Base-by-base conservation (phyloP, 2,888 invertebrate genomes). In the Epicampocera succincta region DNA sequence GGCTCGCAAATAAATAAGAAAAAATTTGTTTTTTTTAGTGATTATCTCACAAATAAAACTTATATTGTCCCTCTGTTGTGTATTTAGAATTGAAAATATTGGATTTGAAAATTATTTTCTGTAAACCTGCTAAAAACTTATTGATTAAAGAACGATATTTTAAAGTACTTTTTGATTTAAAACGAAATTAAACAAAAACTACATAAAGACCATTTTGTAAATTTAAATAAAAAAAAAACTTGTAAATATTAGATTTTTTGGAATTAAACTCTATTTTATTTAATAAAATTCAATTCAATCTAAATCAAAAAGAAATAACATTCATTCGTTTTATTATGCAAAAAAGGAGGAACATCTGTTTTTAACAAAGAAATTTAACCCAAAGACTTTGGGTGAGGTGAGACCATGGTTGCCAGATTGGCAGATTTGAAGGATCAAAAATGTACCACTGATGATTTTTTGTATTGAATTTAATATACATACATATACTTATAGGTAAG, bases 181-280 rank as follows among this genome's bases (percentile, higher is more conserved):
- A 40, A 48, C 29, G 71, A 63, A 66, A 68, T 42, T 42, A 54
- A 60, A n/a, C 6, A 17, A 17, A 40, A 72, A 25, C 48, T 63
- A 29, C 48, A 40, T 46, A 63, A 5, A 68, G 44, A 40, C 52
- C 17, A 69, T 74, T 66, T 80, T 44, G 15, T 40, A 60, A 42
- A 42, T 54, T 48, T 13, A 54, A 58, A 38, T 2, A 61, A 44
- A 17, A 44, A 66, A 52, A 52, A 46, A 68, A 48, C 63, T 50
- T 80, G 76, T 80, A 71, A 80, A 73, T 77, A 80, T 58, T 68
- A 77, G 73, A 76, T 56, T 73, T 81, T 77, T 80, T 81, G 73
- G 56, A 11, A 82, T 71, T 82, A 65, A 65, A 75, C 71, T 42
- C 76, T 77, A 80, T 44, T 61, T 80, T 77, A 74, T 80, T 83